These are phyloP conservation scores for Nomada hirtipes DNA, from an alignment of 2,888 invertebrate species.

Conservation along the genomic window DNA sequence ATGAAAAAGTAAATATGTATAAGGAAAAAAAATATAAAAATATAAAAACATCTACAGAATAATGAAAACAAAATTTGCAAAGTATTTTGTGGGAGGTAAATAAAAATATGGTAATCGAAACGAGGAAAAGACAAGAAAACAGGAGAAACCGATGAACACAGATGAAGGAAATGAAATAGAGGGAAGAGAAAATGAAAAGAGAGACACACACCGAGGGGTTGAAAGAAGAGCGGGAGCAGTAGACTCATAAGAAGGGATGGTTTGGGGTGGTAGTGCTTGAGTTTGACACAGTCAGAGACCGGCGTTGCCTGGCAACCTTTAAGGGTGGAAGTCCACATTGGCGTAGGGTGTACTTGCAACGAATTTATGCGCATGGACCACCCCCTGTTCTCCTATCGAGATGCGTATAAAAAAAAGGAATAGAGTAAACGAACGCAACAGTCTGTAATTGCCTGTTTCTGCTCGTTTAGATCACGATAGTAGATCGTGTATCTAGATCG, in stretches of 20 bases:
- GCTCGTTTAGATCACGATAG: background rate
- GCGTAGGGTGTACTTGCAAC: slow-evolving; percentile 77
- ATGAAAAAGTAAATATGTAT: slow-evolving; percentile 35
- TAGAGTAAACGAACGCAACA: slow-evolving; percentile 54
- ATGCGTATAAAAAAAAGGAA: slow-evolving; percentile 30
- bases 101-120: background rate
- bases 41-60: background rate
- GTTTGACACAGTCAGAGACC: slow-evolving; percentile 83
- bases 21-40: slow-evolving; percentile 6
- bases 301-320: slow-evolving; percentile 82
- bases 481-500: slow-evolving; percentile 22
- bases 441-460: slow-evolving; percentile 52
- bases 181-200: slow-evolving; percentile 17
- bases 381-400: slow-evolving; percentile 33
- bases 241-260: slow-evolving; percentile 64
- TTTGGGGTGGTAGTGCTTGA: slow-evolving; percentile 69
- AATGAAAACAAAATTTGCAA: too few relatives aligned
- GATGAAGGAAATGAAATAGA: slow-evolving; percentile 4
- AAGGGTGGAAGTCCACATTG: slow-evolving; percentile 78
- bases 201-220: slow-evolving; percentile 15
- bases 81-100: too few relatives aligned
- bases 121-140: slow-evolving; percentile 19
- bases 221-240: background rate
- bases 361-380: slow-evolving; percentile 75
- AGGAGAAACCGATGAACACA: slow-evolving; percentile 42